phyloP scores from a whole-genome alignment of 2,113 vertebrate genomes.

The Crotalus helleri region DNA sequence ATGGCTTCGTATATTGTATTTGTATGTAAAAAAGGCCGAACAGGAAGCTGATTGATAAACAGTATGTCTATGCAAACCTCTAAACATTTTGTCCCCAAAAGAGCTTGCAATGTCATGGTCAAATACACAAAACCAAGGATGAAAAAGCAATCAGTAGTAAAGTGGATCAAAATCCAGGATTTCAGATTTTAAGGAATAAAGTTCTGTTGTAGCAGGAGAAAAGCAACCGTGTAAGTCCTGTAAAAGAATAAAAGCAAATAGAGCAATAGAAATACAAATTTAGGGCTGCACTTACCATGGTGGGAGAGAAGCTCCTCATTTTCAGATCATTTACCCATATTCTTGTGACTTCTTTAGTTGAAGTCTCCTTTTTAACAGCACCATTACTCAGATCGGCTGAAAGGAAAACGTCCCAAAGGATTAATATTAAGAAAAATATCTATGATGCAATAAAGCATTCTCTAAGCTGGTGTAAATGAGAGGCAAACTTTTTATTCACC shows the following conservation, averaged over 20 bases:
- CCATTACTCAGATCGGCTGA: constrained; percentile 92
- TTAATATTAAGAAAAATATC: neutral
- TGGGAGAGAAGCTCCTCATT: constrained; percentile 87
- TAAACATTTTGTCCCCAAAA: neutral
- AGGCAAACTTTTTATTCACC: neutral
- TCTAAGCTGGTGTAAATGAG: neutral
- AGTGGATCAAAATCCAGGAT: neutral
- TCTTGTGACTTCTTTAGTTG: constrained; percentile 87
- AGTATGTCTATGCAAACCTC: neutral
- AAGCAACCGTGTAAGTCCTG: neutral
- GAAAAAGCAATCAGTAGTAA: neutral
- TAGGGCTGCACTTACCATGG: constrained; percentile 71
- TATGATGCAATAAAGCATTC: neutral
- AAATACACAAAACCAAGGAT: neutral
- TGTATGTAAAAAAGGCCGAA: neutral
- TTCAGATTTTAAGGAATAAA: neutral
- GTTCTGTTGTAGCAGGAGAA: neutral
- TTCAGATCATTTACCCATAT: constrained; percentile 94
- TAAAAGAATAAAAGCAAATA: neutral
- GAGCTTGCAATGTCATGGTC: no score
- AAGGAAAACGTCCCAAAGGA: constrained; percentile 48
- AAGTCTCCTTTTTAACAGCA: constrained; percentile 87
- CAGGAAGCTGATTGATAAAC: neutral
- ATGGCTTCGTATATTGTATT: neutral
- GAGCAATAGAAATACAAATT: neutral